Percentiles rank a stretch among this genome's conserved stretches.
Conservation (phyloP, 2,888 invertebrate genomes). For the Campoplex capitator region DNA sequence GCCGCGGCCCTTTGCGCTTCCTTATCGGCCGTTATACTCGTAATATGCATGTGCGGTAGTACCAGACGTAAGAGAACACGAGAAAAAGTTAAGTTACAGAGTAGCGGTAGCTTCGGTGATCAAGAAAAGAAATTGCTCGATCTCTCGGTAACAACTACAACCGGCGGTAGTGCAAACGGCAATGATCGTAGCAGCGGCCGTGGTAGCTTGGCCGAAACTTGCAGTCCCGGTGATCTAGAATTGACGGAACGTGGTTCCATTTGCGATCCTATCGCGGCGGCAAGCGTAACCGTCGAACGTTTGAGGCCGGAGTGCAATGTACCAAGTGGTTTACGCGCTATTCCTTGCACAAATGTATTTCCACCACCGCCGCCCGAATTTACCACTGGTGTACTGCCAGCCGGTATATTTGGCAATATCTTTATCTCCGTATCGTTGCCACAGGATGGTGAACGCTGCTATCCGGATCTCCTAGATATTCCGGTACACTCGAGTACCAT, state of each 20-base stretch:
- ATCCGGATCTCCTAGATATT: slow-evolving; percentile 92
- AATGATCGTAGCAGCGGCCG: slow-evolving; percentile 78
- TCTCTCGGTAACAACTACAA: slow-evolving; percentile 91
- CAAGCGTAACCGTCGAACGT: slow-evolving; percentile 85
- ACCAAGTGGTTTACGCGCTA: slow-evolving; percentile 79
- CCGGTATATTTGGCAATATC: slow-evolving; percentile 90
- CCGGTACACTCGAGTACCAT: slow-evolving; percentile 82
- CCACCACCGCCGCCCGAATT: slow-evolving; percentile 84
- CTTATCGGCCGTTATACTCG: slow-evolving; percentile 87
- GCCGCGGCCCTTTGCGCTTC: slow-evolving; percentile 88
- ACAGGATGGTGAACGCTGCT: slow-evolving; percentile 91
- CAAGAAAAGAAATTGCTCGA: slow-evolving; percentile 95
- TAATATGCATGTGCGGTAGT: slow-evolving; percentile 86
- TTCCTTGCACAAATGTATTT: slow-evolving; percentile 85
- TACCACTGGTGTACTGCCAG: slow-evolving; percentile 85
- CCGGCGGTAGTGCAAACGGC: slow-evolving; percentile 84
- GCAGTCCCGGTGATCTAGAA: slow-evolving; percentile 80
- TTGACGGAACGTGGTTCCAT: slow-evolving; percentile 78
- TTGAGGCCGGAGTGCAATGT: slow-evolving; percentile 74
- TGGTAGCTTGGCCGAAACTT: slow-evolving; percentile 78
- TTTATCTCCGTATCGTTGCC: slow-evolving; percentile 93
- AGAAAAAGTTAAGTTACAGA: slow-evolving; percentile 90
- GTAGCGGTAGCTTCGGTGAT: slow-evolving; percentile 93
- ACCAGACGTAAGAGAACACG: slow-evolving; percentile 85
- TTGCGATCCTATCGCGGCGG: slow-evolving; percentile 82